phyloP scores from a whole-genome alignment of 2,113 vertebrate species.

The Cololabis saira region DNA sequence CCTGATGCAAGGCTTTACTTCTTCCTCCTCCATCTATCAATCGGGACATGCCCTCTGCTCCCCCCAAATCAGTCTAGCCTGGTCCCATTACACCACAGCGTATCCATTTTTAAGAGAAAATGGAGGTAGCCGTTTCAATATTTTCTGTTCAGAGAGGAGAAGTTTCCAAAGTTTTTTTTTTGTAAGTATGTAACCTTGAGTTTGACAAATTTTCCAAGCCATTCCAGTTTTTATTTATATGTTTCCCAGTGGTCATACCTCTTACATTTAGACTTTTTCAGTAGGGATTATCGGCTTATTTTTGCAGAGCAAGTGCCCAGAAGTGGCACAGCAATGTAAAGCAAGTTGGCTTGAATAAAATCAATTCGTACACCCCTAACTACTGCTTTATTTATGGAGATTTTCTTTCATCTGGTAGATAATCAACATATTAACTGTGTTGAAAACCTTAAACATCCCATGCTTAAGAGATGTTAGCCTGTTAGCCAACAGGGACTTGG shows the following conservation, averaged over 20 bases:
- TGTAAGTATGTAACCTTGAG: not conserved
- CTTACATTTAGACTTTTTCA: too few species aligned
- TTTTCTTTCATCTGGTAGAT: not conserved
- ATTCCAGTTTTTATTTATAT: not conserved
- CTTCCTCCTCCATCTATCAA: constrained; percentile 68
- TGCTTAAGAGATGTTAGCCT: too few species aligned
- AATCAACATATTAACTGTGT: too few species aligned
- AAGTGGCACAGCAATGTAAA: too few species aligned
- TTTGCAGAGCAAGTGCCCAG: too few species aligned
- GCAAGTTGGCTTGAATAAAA: not conserved
- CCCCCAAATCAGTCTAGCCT: constrained; percentile 56
- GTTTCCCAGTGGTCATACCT: too few species aligned
- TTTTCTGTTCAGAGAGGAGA: constrained; percentile 25
- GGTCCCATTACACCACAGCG: constrained; percentile 62
- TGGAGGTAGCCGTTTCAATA: constrained; percentile 17
- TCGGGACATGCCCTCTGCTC: constrained; percentile 64
- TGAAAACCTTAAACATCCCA: too few species aligned
- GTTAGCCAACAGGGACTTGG: too few species aligned
- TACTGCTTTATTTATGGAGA: not conserved
- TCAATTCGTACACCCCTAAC: not conserved
- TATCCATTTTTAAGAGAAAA: constrained; percentile 47
- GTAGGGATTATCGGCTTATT: too few species aligned
- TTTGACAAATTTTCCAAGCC: not conserved
- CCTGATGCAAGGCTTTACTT: constrained; percentile 52
- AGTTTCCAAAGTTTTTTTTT: constrained; percentile 11